Base-by-base conservation (phyloP, 2,888 invertebrate species). In the Ennomos fuscantarius region DNA sequence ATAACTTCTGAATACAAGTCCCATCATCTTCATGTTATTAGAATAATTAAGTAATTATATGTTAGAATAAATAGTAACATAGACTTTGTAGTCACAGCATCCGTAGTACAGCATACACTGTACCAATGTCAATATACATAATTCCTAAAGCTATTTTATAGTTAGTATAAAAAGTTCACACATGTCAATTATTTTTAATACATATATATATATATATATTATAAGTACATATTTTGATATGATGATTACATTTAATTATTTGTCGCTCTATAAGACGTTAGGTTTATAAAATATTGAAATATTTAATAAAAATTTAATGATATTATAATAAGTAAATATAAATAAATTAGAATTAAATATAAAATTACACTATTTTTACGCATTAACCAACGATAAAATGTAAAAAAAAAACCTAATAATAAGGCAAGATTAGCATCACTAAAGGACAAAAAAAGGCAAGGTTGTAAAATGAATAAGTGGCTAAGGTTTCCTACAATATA, bases 251-350 rank as follows among this genome's bases (percentile, higher is more conserved):
- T 9, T 69, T 71, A 76, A 55, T 79, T 79, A 79, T 76, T 80
- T 76, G 77, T 78, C 78, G 49, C 70, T 69, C 57, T 71, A 74
- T 78, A 79, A 73, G 74, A 79, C 68, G 13, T 39, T 41, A 13
- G 9, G 11, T 34, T 48, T 34, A 34, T 35, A n/a, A 37, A n/a
- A 37, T 11, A 11, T 37, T n/a, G 2, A 6, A 42, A 15, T 31
- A 31, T 32, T 31, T 10, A 15, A 8, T 13, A 37, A 15, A 13
- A 35, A 36, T 36, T 36, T 5, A 36, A 36, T 5, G 8, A 35
- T 2, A 6, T 6, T 35, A 35, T 10, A 35, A 9, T n/a, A 11
- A 13, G 9, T 40, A 40, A 40, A 2, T 13, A 15, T 9, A 8
- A 15, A 6, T 3, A 8, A 40, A 40, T 40, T 8, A 1, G 33